Percentiles rank a stretch among this genome's conserved stretches.
Conservation (phyloP, 2,113 vertebrate genomes). For the Calonectris borealis region DNA sequence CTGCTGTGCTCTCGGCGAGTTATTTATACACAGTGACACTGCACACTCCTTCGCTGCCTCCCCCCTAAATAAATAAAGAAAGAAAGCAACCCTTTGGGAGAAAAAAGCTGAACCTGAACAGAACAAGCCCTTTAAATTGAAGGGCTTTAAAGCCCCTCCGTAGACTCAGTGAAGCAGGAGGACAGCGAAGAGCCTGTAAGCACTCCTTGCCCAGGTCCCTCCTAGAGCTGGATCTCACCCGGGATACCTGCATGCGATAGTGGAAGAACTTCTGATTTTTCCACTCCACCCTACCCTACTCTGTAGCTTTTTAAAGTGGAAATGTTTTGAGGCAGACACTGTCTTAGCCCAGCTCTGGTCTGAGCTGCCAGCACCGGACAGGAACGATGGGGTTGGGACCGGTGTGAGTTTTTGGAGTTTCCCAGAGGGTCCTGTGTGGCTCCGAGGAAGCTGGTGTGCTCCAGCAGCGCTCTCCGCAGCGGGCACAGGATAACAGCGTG, state of each 20-base stretch:
- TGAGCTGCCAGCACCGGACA: neutral
- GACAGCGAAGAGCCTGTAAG: neutral
- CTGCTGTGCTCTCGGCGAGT: neutral
- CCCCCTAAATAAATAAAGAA: neutral
- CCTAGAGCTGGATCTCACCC: neutral
- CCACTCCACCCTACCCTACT: neutral
- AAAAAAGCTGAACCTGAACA: neutral
- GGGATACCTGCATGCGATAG: rapidly evolving
- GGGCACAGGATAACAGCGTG: neutral
- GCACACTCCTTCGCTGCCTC: neutral
- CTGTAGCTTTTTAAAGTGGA: neutral
- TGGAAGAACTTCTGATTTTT: neutral
- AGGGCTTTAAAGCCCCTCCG: neutral
- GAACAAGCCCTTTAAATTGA: neutral
- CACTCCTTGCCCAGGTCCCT: neutral
- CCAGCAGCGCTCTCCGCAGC: rapidly evolving
- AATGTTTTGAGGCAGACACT: neutral
- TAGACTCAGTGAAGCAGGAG: neutral
- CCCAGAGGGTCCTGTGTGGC: neutral
- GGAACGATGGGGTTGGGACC: rapidly evolving
- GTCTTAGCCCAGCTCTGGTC: neutral
- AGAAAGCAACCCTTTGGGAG: neutral
- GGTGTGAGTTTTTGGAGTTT: neutral
- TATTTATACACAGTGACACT: neutral
- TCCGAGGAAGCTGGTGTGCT: neutral